phyloP scores from a whole-genome alignment of 1,140 invertebrate genomes.

The Cherax quadricarinatus region DNA sequence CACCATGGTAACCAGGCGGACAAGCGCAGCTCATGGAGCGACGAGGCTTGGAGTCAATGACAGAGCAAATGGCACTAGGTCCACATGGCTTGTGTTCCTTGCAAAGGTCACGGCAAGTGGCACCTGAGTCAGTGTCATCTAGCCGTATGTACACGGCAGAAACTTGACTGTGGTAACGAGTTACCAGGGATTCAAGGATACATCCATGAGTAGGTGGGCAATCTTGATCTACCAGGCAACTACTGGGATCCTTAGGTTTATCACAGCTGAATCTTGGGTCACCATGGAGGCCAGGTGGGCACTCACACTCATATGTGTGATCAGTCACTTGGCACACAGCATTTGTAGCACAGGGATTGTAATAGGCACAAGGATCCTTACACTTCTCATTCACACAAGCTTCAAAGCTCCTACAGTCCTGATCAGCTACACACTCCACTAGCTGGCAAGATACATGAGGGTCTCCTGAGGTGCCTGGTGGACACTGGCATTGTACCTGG shows the following conservation, averaged over 20 bases:
- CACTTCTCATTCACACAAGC: conserved; percentile 87
- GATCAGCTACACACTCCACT: conserved; percentile 85
- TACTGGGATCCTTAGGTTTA: conserved; percentile 74
- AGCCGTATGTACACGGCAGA: conserved; percentile 72
- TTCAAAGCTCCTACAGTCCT: conserved; percentile 85
- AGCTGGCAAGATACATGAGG: conserved; percentile 72
- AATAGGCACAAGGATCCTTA: conserved; percentile 84
- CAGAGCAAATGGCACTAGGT: conserved; percentile 70
- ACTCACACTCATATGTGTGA: conserved; percentile 73
- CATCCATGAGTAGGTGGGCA: conserved; percentile 71
- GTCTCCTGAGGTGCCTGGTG: conserved; percentile 74
- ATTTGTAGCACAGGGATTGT: conserved; percentile 74
- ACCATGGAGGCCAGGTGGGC: conserved; percentile 73
- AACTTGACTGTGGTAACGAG: conserved; percentile 63
- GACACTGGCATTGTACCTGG: conserved; percentile 74
- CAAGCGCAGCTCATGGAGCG: conserved; percentile 73
- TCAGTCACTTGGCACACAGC: conserved; percentile 73
- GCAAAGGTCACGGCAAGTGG: conserved; percentile 73
- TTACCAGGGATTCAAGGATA: conserved; percentile 60
- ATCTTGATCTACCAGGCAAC: conserved; percentile 70
- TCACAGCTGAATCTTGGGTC: conserved; percentile 73
- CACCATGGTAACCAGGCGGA: conserved; percentile 79
- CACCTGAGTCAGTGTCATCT: conserved; percentile 48
- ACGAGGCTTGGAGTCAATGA: conserved; percentile 69
- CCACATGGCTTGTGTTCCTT: conserved; percentile 71